phyloP scores from a whole-genome alignment of 23 tunicate genomes.

The Trididemnum clinides region DNA sequence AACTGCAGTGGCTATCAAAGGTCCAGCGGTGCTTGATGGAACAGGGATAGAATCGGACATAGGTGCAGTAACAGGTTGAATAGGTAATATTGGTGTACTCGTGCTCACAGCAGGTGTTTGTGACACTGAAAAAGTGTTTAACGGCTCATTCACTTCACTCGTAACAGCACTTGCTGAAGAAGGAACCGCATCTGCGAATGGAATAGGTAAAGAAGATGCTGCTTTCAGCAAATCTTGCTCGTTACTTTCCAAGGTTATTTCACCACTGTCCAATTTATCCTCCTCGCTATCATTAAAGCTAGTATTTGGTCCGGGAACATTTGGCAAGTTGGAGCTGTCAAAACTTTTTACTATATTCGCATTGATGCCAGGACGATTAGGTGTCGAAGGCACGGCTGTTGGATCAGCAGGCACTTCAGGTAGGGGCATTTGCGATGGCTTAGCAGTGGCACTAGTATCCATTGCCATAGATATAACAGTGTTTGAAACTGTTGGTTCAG shows the following conservation, averaged over 20 bases:
- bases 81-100: not conserved
- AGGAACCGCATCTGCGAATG: constrained; percentile 1
- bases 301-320: not conserved
- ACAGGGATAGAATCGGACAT: not conserved
- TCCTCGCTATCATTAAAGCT: not conserved
- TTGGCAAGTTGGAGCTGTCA: not conserved
- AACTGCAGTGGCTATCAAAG: not conserved
- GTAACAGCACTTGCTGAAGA: not conserved
- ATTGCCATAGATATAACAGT: not conserved
- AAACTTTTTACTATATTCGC: not conserved
- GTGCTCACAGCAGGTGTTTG: not conserved
- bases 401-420: not conserved
- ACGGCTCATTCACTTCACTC: constrained; percentile 2
- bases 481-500: not conserved
- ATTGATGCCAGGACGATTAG: not conserved
- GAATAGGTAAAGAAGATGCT: not conserved
- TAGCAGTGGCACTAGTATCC: not conserved
- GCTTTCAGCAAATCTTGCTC: constrained; percentile 28
- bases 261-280: constrained; percentile 23
- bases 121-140: not conserved
- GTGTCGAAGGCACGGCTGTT: not conserved
- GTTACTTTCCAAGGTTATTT: constrained; percentile 19
- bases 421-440: not conserved
- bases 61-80: not conserved
- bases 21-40: not conserved